Evolutionary conservation across 2,797 vertebrate species (phyloP).

Genomic region (Tamandua tetradactyla): DNA sequence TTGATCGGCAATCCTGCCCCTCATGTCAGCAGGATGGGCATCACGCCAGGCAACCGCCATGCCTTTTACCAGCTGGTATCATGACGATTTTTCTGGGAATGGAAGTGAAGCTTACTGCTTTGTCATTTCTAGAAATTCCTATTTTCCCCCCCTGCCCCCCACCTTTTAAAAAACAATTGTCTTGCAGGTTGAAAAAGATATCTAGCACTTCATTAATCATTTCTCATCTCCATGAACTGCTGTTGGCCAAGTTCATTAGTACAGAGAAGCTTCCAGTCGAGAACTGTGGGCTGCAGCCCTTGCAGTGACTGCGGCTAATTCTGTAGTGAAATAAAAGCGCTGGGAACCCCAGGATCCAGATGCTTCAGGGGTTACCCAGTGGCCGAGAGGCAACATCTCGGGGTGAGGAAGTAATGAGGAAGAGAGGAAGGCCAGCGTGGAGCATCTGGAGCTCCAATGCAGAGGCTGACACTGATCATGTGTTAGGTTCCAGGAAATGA

Average conservation of each 20-base stretch:
- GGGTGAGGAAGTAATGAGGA: background rate
- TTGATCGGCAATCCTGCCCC: background rate
- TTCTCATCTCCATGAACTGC: background rate
- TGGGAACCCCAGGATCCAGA: too few species aligned
- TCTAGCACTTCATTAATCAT: background rate
- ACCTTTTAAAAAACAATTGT: background rate
- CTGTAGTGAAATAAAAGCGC: background rate
- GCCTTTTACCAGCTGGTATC: background rate
- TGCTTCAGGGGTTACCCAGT: background rate
- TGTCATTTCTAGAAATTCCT: background rate
- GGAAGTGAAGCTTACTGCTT: background rate
- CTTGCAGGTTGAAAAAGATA: background rate
- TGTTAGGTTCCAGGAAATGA: background rate
- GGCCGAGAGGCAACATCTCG: background rate
- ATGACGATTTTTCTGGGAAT: background rate
- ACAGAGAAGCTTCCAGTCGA: background rate
- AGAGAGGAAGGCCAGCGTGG: background rate
- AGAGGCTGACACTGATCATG: background rate
- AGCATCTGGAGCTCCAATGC: background rate
- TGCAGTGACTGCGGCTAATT: background rate
- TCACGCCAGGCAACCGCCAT: background rate
- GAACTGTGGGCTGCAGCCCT: background rate
- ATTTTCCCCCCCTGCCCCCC: too few species aligned
- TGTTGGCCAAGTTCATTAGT: background rate
- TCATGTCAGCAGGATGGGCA: rapidly evolving